Conservation (phyloP, 2,113 vertebrate species). For the Vimba vimba region DNA sequence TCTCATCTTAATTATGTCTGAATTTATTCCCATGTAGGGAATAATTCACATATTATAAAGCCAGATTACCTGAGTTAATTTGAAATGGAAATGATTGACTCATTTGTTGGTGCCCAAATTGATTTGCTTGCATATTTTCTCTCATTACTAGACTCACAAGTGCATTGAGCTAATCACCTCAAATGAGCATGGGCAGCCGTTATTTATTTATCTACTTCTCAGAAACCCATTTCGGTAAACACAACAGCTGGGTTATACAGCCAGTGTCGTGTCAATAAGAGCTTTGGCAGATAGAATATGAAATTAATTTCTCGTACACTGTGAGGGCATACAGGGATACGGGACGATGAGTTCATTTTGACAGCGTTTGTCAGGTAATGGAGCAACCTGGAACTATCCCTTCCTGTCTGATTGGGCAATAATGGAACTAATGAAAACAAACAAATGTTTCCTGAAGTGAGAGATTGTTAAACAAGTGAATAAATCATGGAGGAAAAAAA, state of each 20-base stretch:
- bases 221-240: constrained; percentile 19
- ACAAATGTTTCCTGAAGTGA: constrained; percentile 5
- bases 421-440: constrained; percentile 24
- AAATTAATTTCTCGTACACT: neutral
- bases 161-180: constrained; percentile 29
- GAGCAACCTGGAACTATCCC: neutral
- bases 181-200: constrained; percentile 7
- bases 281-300: constrained; percentile 21
- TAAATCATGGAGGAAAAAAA: neutral
- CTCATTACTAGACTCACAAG: constrained; percentile 33
- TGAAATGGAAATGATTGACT: constrained; percentile 22
- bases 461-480: neutral
- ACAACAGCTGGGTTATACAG: constrained; percentile 17
- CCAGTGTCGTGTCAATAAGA: neutral
- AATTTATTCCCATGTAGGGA: neutral
- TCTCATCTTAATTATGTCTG: neutral
- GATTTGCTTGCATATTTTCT: constrained; percentile 43
- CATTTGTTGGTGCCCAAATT: constrained; percentile 15
- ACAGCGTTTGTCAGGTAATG: constrained; percentile 5
- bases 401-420: constrained; percentile 6
- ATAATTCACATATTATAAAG: constrained; percentile 7
- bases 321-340: constrained; percentile 8
- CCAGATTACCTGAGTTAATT: constrained; percentile 19
- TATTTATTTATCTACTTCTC: constrained; percentile 29
- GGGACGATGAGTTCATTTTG: constrained; percentile 28